Evolutionary conservation across 2,888 invertebrate species (phyloP).

Genomic region (Brachyopa scutellaris): DNA sequence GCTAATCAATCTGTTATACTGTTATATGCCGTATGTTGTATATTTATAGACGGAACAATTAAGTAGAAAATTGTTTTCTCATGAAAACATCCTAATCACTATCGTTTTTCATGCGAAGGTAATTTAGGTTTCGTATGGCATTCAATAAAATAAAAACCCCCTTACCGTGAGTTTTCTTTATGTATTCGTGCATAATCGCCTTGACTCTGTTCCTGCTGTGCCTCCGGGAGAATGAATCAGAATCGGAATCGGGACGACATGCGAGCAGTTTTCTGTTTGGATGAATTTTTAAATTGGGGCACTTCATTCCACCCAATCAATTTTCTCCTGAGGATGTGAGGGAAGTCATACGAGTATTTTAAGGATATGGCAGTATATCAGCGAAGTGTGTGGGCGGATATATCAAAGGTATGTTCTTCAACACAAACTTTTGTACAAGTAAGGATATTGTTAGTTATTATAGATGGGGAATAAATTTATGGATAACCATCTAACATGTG

Average conservation of each 20-base stretch:
- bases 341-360: not conserved
- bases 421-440: not conserved
- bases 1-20: too few species aligned
- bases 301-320: slow-evolving; percentile 14
- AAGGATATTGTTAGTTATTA: too few species aligned
- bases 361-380: not conserved
- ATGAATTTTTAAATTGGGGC: not conserved
- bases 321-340: not conserved
- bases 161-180: too few species aligned
- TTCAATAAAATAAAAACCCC: too few species aligned
- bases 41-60: not conserved
- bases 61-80: not conserved
- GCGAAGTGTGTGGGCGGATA: not conserved
- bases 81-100: slow-evolving; percentile 1
- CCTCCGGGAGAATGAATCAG: not conserved
- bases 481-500: too few species aligned
- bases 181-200: not conserved
- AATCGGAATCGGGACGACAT: not conserved
- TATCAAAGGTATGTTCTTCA: not conserved
- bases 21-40: too few species aligned
- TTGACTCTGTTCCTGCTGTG: not conserved
- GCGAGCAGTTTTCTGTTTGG: not conserved
- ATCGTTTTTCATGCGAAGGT: not conserved
- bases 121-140: too few species aligned
- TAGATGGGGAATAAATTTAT: too few species aligned